Percentiles rank a stretch among this genome's conserved stretches.
phyloP scores from a whole-genome alignment of 1,140 invertebrate species.

The Dreissena polymorpha region DNA sequence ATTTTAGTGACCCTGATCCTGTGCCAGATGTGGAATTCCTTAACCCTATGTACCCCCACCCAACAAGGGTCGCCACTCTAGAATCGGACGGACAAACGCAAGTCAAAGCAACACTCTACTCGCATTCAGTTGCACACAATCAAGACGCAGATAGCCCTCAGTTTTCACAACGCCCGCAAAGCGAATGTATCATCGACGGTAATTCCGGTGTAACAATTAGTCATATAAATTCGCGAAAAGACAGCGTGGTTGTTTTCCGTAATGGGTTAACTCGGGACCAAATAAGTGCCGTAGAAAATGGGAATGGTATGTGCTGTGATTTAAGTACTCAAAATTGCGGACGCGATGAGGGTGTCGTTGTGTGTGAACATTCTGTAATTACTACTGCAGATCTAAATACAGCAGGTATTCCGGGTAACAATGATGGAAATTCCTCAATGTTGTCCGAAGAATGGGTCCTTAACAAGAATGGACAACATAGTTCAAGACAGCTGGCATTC shows the following conservation, averaged over 20 bases:
- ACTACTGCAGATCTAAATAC: background rate
- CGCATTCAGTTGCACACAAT: background rate
- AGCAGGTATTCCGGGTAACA: background rate
- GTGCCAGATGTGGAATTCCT: slow-evolving; percentile 40
- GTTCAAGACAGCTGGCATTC: background rate
- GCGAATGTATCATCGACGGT: background rate
- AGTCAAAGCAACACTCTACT: background rate
- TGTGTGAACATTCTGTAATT: background rate
- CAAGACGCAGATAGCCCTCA: background rate
- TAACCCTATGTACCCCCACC: slow-evolving; percentile 39
- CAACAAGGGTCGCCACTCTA: background rate
- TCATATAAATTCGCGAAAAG: background rate
- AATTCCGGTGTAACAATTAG: background rate
- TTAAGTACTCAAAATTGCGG: background rate
- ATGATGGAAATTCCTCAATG: background rate
- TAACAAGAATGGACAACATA: background rate
- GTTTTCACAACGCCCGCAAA: background rate
- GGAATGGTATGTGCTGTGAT: background rate
- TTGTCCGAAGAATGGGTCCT: background rate
- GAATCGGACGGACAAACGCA: background rate
- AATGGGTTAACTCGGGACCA: background rate
- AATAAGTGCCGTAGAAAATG: background rate
- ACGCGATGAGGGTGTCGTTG: background rate
- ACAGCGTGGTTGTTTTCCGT: too few species aligned
- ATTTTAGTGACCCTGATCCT: slow-evolving; percentile 27